Evolutionary conservation across 2,888 invertebrate genomes (phyloP).

Genomic region (Dione juno): DNA sequence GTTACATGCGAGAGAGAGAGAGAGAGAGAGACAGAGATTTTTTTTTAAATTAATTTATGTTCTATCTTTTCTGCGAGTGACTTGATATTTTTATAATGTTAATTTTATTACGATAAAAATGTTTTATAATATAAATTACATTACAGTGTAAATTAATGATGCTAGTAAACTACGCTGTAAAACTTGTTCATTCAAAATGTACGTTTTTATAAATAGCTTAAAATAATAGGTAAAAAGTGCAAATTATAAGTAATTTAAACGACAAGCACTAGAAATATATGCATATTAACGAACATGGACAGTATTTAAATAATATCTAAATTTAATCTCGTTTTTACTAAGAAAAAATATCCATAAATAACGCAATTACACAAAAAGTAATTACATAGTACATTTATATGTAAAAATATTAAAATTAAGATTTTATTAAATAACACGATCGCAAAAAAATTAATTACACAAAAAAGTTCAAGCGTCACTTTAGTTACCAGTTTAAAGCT

Average conservation of each 20-base stretch:
- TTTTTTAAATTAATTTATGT: no score
- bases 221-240: neutral
- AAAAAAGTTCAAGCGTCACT: constrained; percentile 48
- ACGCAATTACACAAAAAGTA: constrained; percentile 23
- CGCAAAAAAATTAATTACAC: constrained; percentile 19
- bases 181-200: neutral
- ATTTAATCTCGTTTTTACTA: constrained; percentile 12
- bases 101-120: neutral
- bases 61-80: no score
- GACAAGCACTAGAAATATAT: constrained; percentile 1
- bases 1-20: no score
- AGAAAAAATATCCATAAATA: constrained; percentile 26
- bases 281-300: constrained; percentile 11
- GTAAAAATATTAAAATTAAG: constrained; percentile 23
- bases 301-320: constrained; percentile 18
- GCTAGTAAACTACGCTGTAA: neutral
- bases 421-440: constrained; percentile 16
- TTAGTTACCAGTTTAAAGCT: constrained; percentile 60
- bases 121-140: neutral
- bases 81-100: no score
- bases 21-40: no score
- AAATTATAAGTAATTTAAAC: constrained; percentile 9
- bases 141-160: neutral
- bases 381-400: constrained; percentile 20
- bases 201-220: neutral